These are phyloP conservation scores for Bucco capensis DNA, from an alignment of 2,113 vertebrate genomes.

Conservation along the genomic window DNA sequence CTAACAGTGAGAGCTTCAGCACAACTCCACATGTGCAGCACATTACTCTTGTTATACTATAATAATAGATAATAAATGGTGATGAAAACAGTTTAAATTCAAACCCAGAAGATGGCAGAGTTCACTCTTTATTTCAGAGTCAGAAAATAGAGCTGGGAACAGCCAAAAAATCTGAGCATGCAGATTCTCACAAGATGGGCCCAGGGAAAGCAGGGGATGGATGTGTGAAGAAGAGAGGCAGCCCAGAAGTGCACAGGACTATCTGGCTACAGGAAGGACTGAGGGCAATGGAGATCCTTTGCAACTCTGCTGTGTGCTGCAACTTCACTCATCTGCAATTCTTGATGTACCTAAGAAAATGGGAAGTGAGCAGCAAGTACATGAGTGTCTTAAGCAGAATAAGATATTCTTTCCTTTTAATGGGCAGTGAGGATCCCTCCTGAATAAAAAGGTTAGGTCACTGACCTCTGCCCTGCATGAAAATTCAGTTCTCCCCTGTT, in stretches of 20 bases:
- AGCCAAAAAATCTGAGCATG: not conserved
- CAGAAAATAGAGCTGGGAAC: not conserved
- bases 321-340: not conserved
- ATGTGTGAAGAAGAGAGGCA: not conserved
- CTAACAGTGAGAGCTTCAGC: not conserved
- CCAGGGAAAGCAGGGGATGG: not conserved
- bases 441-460: not conserved
- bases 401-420: not conserved
- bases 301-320: not conserved
- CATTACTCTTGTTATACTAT: not conserved
- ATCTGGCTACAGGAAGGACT: not conserved
- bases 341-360: not conserved
- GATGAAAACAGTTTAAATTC: not conserved
- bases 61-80: not conserved
- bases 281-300: not conserved
- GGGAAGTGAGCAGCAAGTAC: not conserved
- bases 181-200: not conserved
- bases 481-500: not conserved
- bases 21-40: rapidly evolving
- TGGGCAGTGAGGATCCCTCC: not conserved
- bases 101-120: not conserved
- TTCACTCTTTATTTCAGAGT: not conserved
- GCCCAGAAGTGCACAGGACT: not conserved
- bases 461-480: not conserved
- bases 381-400: not conserved